A percentile compares a stretch with the other conserved stretches of the same genome.
phyloP scores from a whole-genome alignment of 2,888 invertebrate species.

The Philereme transversata region DNA sequence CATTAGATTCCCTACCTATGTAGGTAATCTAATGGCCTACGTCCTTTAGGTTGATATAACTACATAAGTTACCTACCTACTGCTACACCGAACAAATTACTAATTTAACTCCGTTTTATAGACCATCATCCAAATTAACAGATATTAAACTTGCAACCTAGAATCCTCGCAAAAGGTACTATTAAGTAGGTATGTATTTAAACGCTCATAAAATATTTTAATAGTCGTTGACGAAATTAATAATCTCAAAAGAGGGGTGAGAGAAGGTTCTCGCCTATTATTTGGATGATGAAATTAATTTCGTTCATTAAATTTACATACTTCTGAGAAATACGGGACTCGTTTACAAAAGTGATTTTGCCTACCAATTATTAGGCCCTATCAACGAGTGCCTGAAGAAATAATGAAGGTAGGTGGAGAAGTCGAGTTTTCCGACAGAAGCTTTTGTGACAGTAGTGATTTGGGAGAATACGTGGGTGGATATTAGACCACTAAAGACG shows the following conservation, averaged over 20 bases:
- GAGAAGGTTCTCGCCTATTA: conserved; percentile 47
- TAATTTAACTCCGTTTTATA: not conserved
- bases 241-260: conserved; percentile 52
- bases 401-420: not conserved
- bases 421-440: no score
- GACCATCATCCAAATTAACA: conserved; percentile 24
- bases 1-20: no score
- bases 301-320: conserved; percentile 38
- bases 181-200: conserved; percentile 54
- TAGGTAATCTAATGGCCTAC: no score
- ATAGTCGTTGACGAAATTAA: conserved; percentile 58
- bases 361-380: not conserved
- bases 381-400: no score
- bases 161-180: conserved; percentile 43
- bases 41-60: no score
- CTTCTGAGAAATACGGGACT: not conserved
- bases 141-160: conserved; percentile 45
- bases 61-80: no score
- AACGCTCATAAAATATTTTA: conserved; percentile 55
- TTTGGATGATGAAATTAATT: conserved; percentile 52
- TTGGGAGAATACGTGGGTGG: no score
- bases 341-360: not conserved
- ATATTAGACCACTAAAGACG: no score
- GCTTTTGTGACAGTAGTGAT: no score
- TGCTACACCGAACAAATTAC: not conserved